These are phyloP conservation scores for Epinephelus coioides DNA, from an alignment of 2,797 vertebrate genomes.

Conservation along the genomic window DNA sequence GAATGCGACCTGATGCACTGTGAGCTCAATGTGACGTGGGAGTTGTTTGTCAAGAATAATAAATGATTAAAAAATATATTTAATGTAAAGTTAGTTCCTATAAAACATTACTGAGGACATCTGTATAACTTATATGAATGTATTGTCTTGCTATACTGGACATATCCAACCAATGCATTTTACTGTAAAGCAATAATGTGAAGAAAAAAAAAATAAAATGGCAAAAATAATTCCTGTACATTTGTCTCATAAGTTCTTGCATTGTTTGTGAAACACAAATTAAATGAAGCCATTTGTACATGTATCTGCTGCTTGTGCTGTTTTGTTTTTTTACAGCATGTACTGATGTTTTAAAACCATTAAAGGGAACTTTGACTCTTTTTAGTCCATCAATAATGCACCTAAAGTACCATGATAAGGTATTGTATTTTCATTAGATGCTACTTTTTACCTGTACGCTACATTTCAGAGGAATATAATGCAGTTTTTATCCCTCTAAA, in stretches of 20 bases:
- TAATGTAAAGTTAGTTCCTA: conserved; percentile 90
- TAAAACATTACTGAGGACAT: conserved; percentile 86
- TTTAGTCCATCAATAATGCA: background rate
- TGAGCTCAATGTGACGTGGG: conserved; percentile 95
- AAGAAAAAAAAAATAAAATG: conserved; percentile 84
- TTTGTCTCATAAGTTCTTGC: conserved; percentile 78
- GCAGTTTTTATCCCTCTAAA: background rate
- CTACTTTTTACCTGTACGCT: background rate
- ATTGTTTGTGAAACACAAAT: conserved; percentile 73
- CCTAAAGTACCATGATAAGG: fast-evolving
- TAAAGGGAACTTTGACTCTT: background rate
- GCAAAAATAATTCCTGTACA: conserved; percentile 81
- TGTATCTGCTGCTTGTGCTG: conserved; percentile 46
- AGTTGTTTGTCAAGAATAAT: conserved; percentile 91
- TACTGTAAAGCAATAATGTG: conserved; percentile 91
- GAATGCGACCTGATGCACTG: conserved; percentile 98
- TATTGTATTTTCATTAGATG: background rate
- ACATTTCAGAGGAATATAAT: background rate
- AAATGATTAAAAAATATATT: conserved; percentile 83
- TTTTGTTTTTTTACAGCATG: conserved; percentile 32
- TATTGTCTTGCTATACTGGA: conserved; percentile 91
- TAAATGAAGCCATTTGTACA: conserved; percentile 79
- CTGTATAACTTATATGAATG: conserved; percentile 90
- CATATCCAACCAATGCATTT: conserved; percentile 89
- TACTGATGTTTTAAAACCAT: background rate